Conservation (phyloP, 2,888 invertebrate genomes). For the Margaritifera margaritifera region DNA sequence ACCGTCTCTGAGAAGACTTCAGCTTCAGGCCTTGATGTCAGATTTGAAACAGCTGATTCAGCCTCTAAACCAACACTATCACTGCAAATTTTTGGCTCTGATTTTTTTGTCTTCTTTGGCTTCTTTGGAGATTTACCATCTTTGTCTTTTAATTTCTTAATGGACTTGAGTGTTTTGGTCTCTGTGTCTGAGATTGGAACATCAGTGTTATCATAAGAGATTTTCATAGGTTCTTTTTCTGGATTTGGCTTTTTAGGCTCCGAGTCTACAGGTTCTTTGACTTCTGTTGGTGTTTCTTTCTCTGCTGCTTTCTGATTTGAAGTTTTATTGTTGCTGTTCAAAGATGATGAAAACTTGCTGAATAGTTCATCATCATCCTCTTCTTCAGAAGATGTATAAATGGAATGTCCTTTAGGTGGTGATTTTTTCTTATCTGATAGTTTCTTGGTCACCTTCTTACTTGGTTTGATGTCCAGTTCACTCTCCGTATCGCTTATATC, state of each 20-base stretch:
- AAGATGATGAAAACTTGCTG: too few relatives aligned
- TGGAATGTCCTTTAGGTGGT: slow-evolving; percentile 37
- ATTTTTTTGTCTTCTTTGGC: slow-evolving; percentile 25
- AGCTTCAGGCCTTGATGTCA: slow-evolving; percentile 23
- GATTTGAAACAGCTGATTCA: background rate
- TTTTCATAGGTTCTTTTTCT: too few relatives aligned
- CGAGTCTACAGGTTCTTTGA: background rate
- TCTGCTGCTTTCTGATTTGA: slow-evolving; percentile 10
- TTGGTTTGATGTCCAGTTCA: slow-evolving; percentile 35
- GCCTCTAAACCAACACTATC: slow-evolving; percentile 14
- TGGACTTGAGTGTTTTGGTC: too few relatives aligned
- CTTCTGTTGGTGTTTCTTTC: slow-evolving; percentile 10
- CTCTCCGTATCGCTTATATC: slow-evolving; percentile 31
- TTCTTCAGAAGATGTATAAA: slow-evolving; percentile 39
- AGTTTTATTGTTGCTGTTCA: too few relatives aligned
- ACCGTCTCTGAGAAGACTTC: slow-evolving; percentile 32
- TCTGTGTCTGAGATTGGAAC: too few relatives aligned
- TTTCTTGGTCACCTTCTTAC: slow-evolving; percentile 27
- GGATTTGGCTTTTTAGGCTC: too few relatives aligned
- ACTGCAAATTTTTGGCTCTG: slow-evolving; percentile 21
- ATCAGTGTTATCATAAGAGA: too few relatives aligned
- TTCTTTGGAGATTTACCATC: slow-evolving; percentile 27
- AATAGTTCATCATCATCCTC: slow-evolving; percentile 31
- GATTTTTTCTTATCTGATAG: slow-evolving; percentile 28
- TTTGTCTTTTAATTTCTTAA: slow-evolving; percentile 30